Evolutionary conservation across 53 echinoderm and acorn worm genomes (phyloP).

Genomic region (Zoroaster sp.): DNA sequence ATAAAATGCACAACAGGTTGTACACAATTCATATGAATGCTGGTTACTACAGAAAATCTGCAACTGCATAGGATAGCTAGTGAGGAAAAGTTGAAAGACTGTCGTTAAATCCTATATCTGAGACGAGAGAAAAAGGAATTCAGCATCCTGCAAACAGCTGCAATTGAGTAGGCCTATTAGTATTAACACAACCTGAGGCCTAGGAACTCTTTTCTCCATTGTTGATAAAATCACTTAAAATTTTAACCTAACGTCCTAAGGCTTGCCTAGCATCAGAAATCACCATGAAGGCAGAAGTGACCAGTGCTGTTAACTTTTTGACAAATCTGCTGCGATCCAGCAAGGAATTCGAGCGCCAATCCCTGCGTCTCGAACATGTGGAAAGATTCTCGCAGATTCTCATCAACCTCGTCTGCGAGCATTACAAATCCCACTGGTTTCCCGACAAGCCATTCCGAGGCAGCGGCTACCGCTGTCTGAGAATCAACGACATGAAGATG

Average conservation of each 20-base stretch:
- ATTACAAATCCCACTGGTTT: conserved; percentile 81
- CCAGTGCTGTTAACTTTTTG: conserved; percentile 79
- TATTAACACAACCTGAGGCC: background rate
- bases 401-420: conserved; percentile 60
- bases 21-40: background rate
- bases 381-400: conserved; percentile 73
- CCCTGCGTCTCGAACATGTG: conserved; percentile 54
- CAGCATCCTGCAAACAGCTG: background rate
- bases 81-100: background rate
- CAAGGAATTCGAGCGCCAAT: conserved; percentile 59
- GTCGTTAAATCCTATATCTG: background rate
- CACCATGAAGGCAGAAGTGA: conserved; percentile 80
- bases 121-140: too few species aligned
- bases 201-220: background rate
- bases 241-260: too few species aligned
- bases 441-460: conserved; percentile 74
- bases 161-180: background rate
- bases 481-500: conserved; percentile 76
- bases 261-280: too few species aligned
- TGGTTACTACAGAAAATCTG: background rate
- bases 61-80: background rate
- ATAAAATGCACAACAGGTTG: conserved; percentile 6
- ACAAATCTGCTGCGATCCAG: conserved; percentile 64
- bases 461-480: conserved; percentile 80
- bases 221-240: background rate